A percentile compares a stretch with the other conserved stretches of the same genome.
phyloP scores from a whole-genome alignment of 2,888 invertebrate genomes.

The Neoitamus cyanurus region DNA sequence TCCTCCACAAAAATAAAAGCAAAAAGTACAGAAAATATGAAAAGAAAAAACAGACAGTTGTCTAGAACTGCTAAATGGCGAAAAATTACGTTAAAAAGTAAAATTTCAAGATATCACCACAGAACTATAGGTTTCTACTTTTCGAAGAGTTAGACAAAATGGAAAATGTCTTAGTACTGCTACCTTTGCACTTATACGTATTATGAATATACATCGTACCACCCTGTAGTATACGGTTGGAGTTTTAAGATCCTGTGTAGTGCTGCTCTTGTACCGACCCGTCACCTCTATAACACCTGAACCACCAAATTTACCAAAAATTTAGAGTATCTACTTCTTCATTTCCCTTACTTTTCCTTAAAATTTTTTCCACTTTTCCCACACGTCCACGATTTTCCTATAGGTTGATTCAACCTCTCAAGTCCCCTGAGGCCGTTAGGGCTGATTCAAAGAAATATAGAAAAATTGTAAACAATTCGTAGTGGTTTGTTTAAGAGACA shows the following conservation, averaged over 20 bases:
- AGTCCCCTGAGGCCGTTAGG: not conserved
- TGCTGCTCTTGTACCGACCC: not conserved
- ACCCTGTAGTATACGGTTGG: slow-evolving; percentile 30
- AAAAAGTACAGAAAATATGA: not conserved
- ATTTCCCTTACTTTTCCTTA: not conserved
- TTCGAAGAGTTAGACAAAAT: slow-evolving; percentile 9
- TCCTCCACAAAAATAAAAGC: not conserved
- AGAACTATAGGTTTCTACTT: slow-evolving; percentile 31
- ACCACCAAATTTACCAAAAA: not conserved
- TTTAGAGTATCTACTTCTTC: not conserved
- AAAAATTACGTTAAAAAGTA: not conserved
- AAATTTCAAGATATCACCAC: not conserved
- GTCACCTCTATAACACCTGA: not conserved
- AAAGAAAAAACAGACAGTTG: not conserved
- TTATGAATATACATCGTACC: slow-evolving; percentile 3
- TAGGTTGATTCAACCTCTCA: not conserved
- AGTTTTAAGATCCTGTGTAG: slow-evolving; percentile 24
- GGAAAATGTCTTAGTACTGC: slow-evolving; percentile 29
- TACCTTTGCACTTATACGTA: slow-evolving; percentile 23
- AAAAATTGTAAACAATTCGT: slow-evolving; percentile 8
- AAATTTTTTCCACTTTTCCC: not conserved
- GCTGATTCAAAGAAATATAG: not conserved
- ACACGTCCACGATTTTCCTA: not conserved
- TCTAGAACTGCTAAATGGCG: not conserved
- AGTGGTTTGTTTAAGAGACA: slow-evolving; percentile 7